Conservation (phyloP, 1,140 invertebrate genomes). For the Penaeus japonicus region DNA sequence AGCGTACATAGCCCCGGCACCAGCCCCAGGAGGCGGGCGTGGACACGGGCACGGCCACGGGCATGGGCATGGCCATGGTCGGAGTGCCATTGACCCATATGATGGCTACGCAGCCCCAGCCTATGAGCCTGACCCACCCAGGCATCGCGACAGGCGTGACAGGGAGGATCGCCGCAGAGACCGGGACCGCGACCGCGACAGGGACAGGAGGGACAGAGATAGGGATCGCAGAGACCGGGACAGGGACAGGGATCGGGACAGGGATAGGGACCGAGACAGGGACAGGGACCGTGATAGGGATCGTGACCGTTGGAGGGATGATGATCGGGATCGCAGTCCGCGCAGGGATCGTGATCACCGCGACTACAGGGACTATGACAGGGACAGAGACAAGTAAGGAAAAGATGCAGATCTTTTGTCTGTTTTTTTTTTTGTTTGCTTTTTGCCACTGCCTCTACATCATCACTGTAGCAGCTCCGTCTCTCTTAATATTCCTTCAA, state of each 20-base stretch:
- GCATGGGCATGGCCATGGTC: conserved; percentile 14
- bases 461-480: not conserved
- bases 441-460: not conserved
- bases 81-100: conserved; percentile 38
- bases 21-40: conserved; percentile 18
- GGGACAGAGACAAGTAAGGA: conserved; percentile 44
- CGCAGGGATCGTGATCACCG: conserved; percentile 40
- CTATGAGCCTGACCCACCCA: conserved; percentile 43
- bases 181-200: conserved; percentile 34
- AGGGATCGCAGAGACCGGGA: conserved; percentile 54
- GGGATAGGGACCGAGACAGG: conserved; percentile 37
- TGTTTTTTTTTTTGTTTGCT: not conserved
- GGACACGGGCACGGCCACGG: not conserved
- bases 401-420: not conserved
- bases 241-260: conserved; percentile 22
- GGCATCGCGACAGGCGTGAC: conserved; percentile 52
- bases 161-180: conserved; percentile 59
- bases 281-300: conserved; percentile 50
- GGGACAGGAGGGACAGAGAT: conserved; percentile 55
- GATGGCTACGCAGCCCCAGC: conserved; percentile 36
- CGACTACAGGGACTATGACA: conserved; percentile 45
- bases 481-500: too few species aligned
- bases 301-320: conserved; percentile 58
- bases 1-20: conserved; percentile 40
- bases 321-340: conserved; percentile 42